A percentile compares a stretch with the other conserved stretches of the same genome.
These are phyloP conservation scores for Pangasius macronema DNA, from an alignment of 2,797 vertebrate genomes.

Conservation along the genomic window DNA sequence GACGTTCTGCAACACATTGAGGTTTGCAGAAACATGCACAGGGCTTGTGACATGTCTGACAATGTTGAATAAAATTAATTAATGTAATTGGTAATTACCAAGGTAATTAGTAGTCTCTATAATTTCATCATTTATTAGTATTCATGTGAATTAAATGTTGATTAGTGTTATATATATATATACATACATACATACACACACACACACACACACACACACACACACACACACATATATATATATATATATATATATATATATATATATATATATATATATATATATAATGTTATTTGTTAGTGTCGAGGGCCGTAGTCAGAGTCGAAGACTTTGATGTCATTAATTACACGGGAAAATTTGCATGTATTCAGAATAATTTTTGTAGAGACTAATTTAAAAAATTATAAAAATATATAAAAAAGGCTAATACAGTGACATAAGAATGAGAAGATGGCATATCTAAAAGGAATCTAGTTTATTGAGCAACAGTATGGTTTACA, in stretches of 20 bases:
- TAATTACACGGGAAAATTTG: neutral
- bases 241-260: too few relatives aligned
- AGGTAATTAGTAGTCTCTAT: neutral
- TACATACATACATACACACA: too few relatives aligned
- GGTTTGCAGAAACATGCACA: neutral
- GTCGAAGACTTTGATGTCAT: neutral
- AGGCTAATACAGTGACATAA: neutral
- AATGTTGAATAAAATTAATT: too few relatives aligned
- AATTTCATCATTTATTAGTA: neutral
- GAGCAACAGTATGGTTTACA: neutral
- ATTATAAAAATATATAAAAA: neutral
- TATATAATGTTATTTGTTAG: too few relatives aligned
- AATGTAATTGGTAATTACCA: too few relatives aligned
- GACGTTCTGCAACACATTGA: slow-evolving; percentile 65
- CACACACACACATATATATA: too few relatives aligned
- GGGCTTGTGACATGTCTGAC: neutral
- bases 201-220: too few relatives aligned
- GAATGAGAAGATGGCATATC: neutral
- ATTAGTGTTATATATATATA: neutral
- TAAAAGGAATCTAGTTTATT: neutral
- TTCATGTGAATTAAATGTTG: neutral
- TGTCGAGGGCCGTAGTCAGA: neutral
- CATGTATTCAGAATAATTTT: neutral
- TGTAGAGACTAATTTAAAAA: neutral
- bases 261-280: too few relatives aligned